These are phyloP conservation scores for Phyllostomus hastatus DNA, from an alignment of 2,113 vertebrate genomes.

Conservation along the genomic window DNA sequence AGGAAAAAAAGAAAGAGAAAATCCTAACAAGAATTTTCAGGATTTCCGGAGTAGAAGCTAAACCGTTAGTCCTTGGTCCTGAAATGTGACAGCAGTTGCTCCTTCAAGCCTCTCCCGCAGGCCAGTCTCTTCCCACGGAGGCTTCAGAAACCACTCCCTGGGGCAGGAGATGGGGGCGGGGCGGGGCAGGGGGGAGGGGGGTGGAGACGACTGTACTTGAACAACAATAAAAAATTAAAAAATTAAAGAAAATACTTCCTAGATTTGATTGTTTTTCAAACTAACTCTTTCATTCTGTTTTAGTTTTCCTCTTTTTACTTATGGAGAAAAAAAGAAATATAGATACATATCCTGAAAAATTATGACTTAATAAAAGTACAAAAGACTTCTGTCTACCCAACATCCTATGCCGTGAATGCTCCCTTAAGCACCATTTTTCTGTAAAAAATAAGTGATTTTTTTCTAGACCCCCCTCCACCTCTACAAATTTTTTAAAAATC, in stretches of 20 bases:
- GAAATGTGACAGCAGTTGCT: neutral
- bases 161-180: neutral
- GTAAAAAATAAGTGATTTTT: neutral
- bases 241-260: neutral
- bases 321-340: neutral
- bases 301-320: neutral
- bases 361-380: neutral
- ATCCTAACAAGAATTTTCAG: neutral
- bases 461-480: neutral
- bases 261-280: neutral
- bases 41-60: neutral
- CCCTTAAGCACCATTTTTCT: neutral
- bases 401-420: neutral
- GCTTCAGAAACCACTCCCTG: neutral
- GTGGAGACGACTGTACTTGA: too few species aligned
- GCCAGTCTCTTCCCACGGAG: neutral
- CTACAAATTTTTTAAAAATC: neutral
- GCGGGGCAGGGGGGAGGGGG: accelerated
- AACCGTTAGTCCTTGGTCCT: neutral
- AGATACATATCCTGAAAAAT: neutral
- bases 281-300: neutral
- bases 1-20: neutral
- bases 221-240: neutral
- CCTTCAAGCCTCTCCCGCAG: neutral
- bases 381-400: neutral